Percentiles rank a stretch among this genome's conserved stretches.
phyloP scores from a whole-genome alignment of 1,140 invertebrate species.

The Latrodectus geometricus region DNA sequence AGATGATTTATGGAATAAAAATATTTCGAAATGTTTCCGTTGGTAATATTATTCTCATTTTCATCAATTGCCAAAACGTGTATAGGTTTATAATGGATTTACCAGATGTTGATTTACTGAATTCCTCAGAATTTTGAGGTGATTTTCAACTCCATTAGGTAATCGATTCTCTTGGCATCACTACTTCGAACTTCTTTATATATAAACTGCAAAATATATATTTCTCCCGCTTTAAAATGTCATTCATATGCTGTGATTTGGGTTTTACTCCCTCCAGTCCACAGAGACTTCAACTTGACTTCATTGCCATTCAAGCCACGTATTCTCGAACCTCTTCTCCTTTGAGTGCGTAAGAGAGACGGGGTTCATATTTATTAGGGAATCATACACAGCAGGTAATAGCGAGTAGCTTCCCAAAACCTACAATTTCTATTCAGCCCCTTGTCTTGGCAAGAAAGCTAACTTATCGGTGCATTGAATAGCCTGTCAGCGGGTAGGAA shows the following conservation, averaged over 20 bases:
- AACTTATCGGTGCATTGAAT: constrained; percentile 50
- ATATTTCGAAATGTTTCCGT: background rate
- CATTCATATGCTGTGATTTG: too few species aligned
- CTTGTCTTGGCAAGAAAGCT: background rate
- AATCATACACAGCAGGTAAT: constrained; percentile 18
- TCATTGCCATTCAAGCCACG: background rate
- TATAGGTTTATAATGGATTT: too few species aligned
- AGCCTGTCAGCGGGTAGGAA: constrained; percentile 40
- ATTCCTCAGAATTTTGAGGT: too few species aligned
- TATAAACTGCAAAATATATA: too few species aligned
- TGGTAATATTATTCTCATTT: background rate
- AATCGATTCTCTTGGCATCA: too few species aligned
- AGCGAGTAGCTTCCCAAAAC: background rate
- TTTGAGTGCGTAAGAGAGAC: too few species aligned
- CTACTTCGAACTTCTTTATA: too few species aligned
- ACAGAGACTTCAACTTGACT: too few species aligned
- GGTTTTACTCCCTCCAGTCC: too few species aligned
- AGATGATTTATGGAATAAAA: background rate
- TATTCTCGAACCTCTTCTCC: background rate
- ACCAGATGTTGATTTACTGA: background rate
- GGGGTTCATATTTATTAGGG: constrained; percentile 24
- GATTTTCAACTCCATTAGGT: too few species aligned
- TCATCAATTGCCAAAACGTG: background rate
- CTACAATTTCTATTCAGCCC: constrained; percentile 50
- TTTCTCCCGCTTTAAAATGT: too few species aligned